Evolutionary conservation across 2,113 vertebrate genomes (phyloP).

Genomic region (Eulemur macaco): DNA sequence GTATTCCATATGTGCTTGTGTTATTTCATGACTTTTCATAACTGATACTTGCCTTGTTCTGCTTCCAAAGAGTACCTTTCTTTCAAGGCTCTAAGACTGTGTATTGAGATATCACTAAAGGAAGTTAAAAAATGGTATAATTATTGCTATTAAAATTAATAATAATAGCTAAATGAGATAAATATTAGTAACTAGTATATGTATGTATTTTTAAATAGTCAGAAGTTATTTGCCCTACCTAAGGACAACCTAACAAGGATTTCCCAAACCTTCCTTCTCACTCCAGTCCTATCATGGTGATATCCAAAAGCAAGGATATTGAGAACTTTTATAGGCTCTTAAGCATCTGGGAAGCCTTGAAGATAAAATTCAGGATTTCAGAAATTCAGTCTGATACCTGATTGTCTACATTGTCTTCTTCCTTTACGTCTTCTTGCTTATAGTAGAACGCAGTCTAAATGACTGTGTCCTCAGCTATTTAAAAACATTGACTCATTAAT

Average conservation of each 20-base stretch:
- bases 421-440: background rate
- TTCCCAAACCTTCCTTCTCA: background rate
- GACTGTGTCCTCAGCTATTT: background rate
- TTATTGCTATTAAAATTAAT: background rate
- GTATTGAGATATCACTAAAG: background rate
- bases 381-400: background rate
- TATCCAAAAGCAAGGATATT: background rate
- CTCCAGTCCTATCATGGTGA: background rate
- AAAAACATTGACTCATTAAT: background rate
- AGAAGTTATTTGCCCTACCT: background rate
- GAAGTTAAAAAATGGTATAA: background rate
- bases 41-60: background rate
- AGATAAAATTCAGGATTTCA: background rate
- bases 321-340: background rate
- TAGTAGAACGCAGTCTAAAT: background rate
- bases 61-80: background rate
- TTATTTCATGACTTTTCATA: background rate
- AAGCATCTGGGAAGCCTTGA: background rate
- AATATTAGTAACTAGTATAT: background rate
- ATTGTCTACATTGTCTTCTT: background rate
- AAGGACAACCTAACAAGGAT: background rate
- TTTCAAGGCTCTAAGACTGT: background rate
- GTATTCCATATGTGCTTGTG: background rate
- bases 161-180: background rate
- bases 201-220: background rate